Conservation (phyloP, 2,113 vertebrate species). For the Rhegmatorhina hoffmannsi region DNA sequence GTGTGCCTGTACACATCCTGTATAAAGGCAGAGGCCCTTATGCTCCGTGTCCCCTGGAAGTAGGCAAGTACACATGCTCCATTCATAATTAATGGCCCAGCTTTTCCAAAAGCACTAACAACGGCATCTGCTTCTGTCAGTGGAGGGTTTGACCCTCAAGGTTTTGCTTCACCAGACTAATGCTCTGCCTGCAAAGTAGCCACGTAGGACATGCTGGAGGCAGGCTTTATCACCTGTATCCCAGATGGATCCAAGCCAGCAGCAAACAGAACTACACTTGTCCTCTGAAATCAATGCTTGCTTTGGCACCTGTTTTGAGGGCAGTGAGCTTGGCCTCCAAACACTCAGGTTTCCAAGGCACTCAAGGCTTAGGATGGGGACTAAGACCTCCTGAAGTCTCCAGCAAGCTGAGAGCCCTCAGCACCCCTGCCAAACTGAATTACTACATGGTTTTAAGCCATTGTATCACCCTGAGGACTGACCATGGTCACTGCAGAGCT, state of each 20-base stretch:
- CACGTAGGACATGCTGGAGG: background rate
- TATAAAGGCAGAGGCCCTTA: background rate
- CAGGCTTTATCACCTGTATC: background rate
- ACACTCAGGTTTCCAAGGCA: background rate
- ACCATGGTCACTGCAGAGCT: background rate
- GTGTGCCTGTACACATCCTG: background rate
- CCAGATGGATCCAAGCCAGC: background rate
- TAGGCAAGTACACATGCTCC: background rate
- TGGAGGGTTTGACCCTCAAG: background rate
- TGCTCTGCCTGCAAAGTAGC: background rate
- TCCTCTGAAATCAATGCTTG: background rate
- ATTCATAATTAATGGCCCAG: conserved; percentile 18
- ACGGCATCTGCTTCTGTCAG: conserved; percentile 39
- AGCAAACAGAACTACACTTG: background rate
- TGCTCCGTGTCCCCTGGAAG: background rate
- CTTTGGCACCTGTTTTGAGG: background rate
- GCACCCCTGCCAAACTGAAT: background rate
- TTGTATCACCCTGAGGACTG: fast-evolving
- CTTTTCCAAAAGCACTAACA: conserved; percentile 23
- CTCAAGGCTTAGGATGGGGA: background rate
- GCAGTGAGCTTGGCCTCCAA: background rate
- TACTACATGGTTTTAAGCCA: background rate
- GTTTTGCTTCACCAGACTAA: background rate
- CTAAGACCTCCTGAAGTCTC: background rate
- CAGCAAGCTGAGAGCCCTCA: background rate